Base-by-base conservation (phyloP, 2,888 invertebrate species). In the Drosophila robusta region DNA sequence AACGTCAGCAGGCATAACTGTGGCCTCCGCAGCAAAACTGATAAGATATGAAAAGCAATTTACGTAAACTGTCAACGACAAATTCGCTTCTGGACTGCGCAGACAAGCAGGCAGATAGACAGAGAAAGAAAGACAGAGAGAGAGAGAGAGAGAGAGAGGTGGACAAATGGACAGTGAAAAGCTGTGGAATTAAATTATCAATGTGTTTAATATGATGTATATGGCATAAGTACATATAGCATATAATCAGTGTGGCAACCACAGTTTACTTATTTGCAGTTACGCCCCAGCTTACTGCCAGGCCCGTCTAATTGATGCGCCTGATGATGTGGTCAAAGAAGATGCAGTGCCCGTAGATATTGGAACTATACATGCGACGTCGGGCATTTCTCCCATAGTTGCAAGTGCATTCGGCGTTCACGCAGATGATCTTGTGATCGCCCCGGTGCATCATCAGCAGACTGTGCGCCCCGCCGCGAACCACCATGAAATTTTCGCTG, bases 41-140 rank as follows among this genome's bases (percentile, higher is more conserved):
- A 87, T 75, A 84, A 78, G 87, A 80, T 82, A 85, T 70, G 73
- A 80, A 87, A 85, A 78, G 85, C 78, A 86, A 85, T 87, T 85
- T 85, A 80, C 85, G 78, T 83, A 71, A 85, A 80, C 88, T 87
- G 88, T 80, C 88, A 85, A 70, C 74, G 67, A 70, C 87, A 87
- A 85, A 87, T 80, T 78, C 71, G 65, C 51, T 77, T 70, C 55
- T 51, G 61, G 47, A 36, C n/a, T 22, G 22, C 18, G 34, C 16
- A 5, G 18, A 22, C 4, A 3, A 22, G 22, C 22, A 3, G 22
- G 4, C 2, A 22, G 4, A 18, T 1, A 18, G 18, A 22, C 2
- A 22, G 22, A 22, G 4, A 22, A 3, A 22, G 22, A 22, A 3
- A 22, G 22, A 22, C 2, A 22, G 22, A 22, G 22, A 22, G 22